Base-by-base conservation (phyloP, 2,888 invertebrate species). In the Acanthoscelides obtectus region DNA sequence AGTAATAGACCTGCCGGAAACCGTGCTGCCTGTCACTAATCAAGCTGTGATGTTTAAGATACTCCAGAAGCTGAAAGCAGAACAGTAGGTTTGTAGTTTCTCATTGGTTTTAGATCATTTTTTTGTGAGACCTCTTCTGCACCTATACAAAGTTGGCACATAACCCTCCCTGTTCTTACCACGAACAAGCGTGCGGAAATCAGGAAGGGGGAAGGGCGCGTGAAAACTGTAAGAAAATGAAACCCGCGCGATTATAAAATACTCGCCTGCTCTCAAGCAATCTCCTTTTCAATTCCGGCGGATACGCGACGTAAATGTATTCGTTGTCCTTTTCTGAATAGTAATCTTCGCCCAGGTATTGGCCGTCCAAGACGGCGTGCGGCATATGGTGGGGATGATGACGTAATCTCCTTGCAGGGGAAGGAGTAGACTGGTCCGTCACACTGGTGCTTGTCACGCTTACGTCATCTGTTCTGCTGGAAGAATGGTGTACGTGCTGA, bases 251-350 rank as follows among this genome's bases (percentile, higher is more conserved):
- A 45, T 1, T 1, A 45, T 3, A 20, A 64, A 74, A 75, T 72
- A 80, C 82, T 79, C 89, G 93, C 93, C n/a, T n/a, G n/a, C 93
- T 93, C 87, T 94, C 94, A 79, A 94, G 88, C 80, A 94, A 89
- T 76, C 94, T 88, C 80, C 94, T 90, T 86, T 95, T 94, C 75
- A 95, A 88, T 85, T 95, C 94, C 64, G 94, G 94, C 78, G 95
- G 95, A 88, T 94, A 95, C 70, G 94, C 93, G 79, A 94, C 94
- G 86, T 94, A 95, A 82, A 95, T 94, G 85, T 94, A 95, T 85
- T 92, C 92, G 84, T 91, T 92, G 80, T 89, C 89, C 80, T 87
- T 89, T 81, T 88, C 86, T 72, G 82, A 83, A 78, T 87, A 87
- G 78, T 87, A 87, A 78, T 88, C 87, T 76, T 86, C 86, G 1